phyloP scores from a whole-genome alignment of 2,797 vertebrate species.

The Limosa lapponica region DNA sequence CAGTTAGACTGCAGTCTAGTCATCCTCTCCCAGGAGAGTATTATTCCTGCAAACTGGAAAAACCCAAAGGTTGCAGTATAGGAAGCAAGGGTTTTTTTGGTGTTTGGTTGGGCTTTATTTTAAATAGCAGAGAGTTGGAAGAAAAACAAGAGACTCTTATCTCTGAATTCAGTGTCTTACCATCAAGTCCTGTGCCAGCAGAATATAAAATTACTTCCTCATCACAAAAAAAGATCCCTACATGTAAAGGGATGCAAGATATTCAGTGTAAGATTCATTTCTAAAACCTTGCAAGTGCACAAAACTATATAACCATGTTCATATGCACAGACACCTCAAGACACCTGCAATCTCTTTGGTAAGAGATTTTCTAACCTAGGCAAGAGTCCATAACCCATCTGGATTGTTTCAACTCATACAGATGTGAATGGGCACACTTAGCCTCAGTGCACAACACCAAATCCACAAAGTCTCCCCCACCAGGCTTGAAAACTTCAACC shows the following conservation, averaged over 20 bases:
- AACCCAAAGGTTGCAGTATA: not conserved
- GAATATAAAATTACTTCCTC: not conserved
- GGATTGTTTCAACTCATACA: not conserved
- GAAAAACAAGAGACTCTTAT: not conserved
- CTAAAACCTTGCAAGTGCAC: not conserved
- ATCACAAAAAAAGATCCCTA: not conserved
- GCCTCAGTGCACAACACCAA: not conserved
- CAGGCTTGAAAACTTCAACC: not conserved
- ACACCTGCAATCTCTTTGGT: not conserved
- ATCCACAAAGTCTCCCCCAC: fast-evolving
- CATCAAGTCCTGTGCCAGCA: not conserved
- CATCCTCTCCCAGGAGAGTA: not conserved
- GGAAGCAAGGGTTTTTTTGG: fast-evolving
- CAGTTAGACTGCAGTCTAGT: not conserved
- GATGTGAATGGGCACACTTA: too few relatives aligned
- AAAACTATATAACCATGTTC: fast-evolving
- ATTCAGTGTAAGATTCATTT: not conserved
- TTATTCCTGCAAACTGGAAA: not conserved
- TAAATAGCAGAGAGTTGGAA: not conserved
- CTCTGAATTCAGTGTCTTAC: not conserved
- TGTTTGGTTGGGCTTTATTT: not conserved
- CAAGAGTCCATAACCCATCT: not conserved
- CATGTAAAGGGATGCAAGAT: not conserved
- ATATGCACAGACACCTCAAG: not conserved
- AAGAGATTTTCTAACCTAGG: not conserved